Evolutionary conservation across 2,797 vertebrate genomes (phyloP).

Genomic region (Otolemur crassicaudatus): DNA sequence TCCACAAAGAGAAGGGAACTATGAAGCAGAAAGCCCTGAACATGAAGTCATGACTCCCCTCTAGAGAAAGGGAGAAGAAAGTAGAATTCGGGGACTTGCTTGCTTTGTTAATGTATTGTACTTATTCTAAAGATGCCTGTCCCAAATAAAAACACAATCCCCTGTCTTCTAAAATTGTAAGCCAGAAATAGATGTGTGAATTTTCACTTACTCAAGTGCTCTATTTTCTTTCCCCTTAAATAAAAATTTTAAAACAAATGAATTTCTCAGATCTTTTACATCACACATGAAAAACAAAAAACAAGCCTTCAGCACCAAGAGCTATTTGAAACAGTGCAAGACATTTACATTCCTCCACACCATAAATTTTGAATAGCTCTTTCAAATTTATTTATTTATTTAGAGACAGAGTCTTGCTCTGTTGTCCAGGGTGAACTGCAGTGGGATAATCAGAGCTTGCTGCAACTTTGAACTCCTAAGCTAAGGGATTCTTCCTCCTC

Average conservation of each 20-base stretch:
- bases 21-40: not conserved
- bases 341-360: slow-evolving; percentile 56
- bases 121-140: not conserved
- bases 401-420: no score
- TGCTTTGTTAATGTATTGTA: not conserved
- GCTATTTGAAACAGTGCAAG: slow-evolving; percentile 73
- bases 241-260: not conserved
- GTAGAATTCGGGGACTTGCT: not conserved
- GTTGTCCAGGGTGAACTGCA: no score
- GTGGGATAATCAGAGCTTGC: no score
- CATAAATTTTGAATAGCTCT: slow-evolving; percentile 69
- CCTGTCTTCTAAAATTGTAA: not conserved
- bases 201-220: not conserved
- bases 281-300: slow-evolving; percentile 42
- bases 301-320: slow-evolving; percentile 68
- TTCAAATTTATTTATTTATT: not conserved
- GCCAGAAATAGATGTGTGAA: not conserved
- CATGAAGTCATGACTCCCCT: not conserved
- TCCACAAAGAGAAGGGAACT: not conserved
- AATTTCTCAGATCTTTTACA: slow-evolving; percentile 17
- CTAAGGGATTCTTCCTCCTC: no score
- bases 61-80: not conserved
- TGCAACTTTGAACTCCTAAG: no score
- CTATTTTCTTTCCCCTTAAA: not conserved
- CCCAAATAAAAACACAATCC: not conserved